Base-by-base conservation (phyloP, 2,888 invertebrate species). In the Pinctada fucata region DNA sequence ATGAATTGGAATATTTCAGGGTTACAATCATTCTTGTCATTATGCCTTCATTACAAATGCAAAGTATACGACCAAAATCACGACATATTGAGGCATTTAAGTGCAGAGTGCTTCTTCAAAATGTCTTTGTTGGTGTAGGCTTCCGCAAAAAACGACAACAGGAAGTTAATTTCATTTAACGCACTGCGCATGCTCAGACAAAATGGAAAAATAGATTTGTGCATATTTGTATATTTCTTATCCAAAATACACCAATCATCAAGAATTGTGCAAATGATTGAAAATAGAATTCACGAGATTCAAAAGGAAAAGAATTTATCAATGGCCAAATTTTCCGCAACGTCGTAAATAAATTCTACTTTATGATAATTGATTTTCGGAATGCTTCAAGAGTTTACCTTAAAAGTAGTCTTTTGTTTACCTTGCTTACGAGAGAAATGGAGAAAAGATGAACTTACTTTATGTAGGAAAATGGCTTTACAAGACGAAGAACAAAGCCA, bases 101-200 rank as follows among this genome's bases (percentile, higher is more conserved):
- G 47, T 74, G 49, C 8, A 58, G 64, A 75, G 48, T 75, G 72
- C 66, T 70, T 65, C 64, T 66, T 70, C 48, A 63, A 49, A 73
- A 47, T 67, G 78, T 78, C 79, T 80, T 78, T 76, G 76, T 82
- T 84, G 76, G 82, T 63, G 84, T 75, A 82, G 67, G 84, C 86
- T 86, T 86, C 86, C 86, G 86, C 85, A 85, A 82, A 31, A 31
- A 82, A 83, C 82, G 79, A 82, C 79, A 82, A 87, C 86, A 84
- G 86, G 85, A 87, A 87, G 83, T 85, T 80, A 79, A 77, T 74
- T 79, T 70, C 63, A 75, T 64, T 66, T 79, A 75, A 51, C 63
- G 52, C 75, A 79, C 47, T 74, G 80, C 84, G 85, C 85, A 85
- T 85, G 85, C 84, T 82, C 71, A 75, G 66, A 66, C 72, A 65